Evolutionary conservation across 1,140 invertebrate genomes (phyloP), one percentile per base, ranked within the genome.

Genomic region (Oryctes rhinoceros): DNA sequence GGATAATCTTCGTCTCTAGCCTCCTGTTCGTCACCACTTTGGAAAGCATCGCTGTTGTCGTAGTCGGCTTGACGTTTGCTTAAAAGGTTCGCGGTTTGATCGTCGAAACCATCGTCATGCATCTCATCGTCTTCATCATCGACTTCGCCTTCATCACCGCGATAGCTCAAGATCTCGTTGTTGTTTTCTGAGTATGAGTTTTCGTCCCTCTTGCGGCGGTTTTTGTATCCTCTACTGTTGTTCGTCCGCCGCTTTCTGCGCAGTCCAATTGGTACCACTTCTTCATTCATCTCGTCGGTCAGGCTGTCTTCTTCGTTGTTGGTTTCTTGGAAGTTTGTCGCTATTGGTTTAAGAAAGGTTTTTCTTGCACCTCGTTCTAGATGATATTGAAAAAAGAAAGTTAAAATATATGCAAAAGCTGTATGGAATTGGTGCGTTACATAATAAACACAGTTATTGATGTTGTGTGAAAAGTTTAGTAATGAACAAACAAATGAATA

Each of bases 81-180:
- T 7, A 78, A 4, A 18, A 53, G 62, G 20, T 78, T 78, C 9
- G 77, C 11, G 1, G 77, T 78, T 30, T 78, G 77, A 59, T 78
- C 77, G 49, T 78, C 49, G 47, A 81, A 59, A 62, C 79, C 65
- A 35, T 71, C 53, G 44, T 78, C 80, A 48, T 80, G 35, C 80
- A 81, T 49, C 47, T 59, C 47, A 35, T 80, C 65, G 20, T 77
- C 81, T 74, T 81, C 78, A 13, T 76, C 71, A 53, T 79, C 75
- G 67, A 78, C 35, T 10, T 78, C 77, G 7, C 49, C 77, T 18
- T 78, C 77, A 13, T 78, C 77, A 9, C 47, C 77, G 30, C 77
- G 30, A 24, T 78, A 78, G 6, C 24, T 39, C 75, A 76, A n/a
- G 2, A 48, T n/a, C 39, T 76, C 75, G 18, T 20, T 20, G 1